These are phyloP conservation scores for Paguma larvata DNA, from an alignment of 2,797 vertebrate species.

Conservation along the genomic window DNA sequence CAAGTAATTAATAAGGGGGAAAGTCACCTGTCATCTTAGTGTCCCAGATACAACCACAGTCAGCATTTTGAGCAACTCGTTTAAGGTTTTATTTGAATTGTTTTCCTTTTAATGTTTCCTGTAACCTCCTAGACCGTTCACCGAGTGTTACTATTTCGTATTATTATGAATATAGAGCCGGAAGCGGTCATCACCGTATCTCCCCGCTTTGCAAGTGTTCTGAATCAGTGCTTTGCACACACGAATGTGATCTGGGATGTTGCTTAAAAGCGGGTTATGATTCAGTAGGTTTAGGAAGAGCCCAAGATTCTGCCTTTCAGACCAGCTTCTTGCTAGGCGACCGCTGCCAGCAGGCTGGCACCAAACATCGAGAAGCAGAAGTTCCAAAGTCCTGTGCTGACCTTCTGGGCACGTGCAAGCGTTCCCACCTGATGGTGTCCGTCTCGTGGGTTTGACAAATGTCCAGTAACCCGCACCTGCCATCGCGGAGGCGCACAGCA, in stretches of 20 bases:
- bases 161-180: neutral
- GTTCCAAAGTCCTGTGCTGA: neutral
- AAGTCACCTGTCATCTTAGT: neutral
- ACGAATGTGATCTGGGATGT: neutral
- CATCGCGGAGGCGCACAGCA: fast-evolving
- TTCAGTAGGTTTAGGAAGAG: neutral
- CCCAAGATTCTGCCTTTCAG: neutral
- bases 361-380: neutral
- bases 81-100: neutral
- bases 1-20: neutral
- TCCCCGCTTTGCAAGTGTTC: neutral
- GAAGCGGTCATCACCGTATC: neutral
- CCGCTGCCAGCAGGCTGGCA: neutral
- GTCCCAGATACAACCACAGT: neutral
- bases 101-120: neutral
- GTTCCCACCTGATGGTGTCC: neutral
- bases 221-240: neutral
- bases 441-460: neutral
- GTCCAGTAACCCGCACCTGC: fast-evolving
- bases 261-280: neutral
- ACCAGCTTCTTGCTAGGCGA: neutral
- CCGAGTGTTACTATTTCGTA: neutral
- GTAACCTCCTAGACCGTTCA: neutral
- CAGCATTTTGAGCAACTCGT: neutral
- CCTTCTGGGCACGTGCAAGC: neutral